phyloP scores from a whole-genome alignment of 37 sponge, comb jelly and placozoan genomes.

The Beroe forskalii region DNA sequence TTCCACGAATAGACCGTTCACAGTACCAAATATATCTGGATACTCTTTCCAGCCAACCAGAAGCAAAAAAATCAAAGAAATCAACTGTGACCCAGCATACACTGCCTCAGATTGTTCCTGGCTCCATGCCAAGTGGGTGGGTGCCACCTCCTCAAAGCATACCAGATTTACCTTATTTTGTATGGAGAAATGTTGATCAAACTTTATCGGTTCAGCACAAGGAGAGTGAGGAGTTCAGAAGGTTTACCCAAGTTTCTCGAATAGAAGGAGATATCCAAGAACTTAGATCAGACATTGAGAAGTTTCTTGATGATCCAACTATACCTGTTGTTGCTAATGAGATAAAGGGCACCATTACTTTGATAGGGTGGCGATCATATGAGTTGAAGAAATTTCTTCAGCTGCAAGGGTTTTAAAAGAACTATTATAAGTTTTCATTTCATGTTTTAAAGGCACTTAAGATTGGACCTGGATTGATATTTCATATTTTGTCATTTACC shows the following conservation, averaged over 20 bases:
- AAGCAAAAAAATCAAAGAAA: too few relatives aligned
- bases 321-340: conserved; percentile 54
- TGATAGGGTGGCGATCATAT: conserved; percentile 19
- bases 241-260: background rate
- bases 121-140: conserved; percentile 42
- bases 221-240: background rate
- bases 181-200: conserved; percentile 50
- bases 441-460: too few relatives aligned
- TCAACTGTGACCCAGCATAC: background rate
- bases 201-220: conserved; percentile 46
- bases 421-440: too few relatives aligned
- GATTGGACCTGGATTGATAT: too few relatives aligned
- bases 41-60: background rate
- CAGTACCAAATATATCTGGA: conserved; percentile 24
- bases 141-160: background rate
- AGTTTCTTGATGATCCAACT: conserved; percentile 45
- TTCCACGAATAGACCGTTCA: conserved; percentile 46
- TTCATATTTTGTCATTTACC: too few relatives aligned
- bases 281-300: background rate
- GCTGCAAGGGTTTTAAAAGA: conserved; percentile 51
- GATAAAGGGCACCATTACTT: conserved; percentile 32
- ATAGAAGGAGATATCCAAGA: conserved; percentile 44
- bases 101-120: background rate
- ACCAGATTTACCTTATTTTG: conserved; percentile 36
- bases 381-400: conserved; percentile 42